These are phyloP conservation scores for Ochotona curzoniae DNA, from an alignment of 2,113 vertebrate genomes.

Conservation along the genomic window DNA sequence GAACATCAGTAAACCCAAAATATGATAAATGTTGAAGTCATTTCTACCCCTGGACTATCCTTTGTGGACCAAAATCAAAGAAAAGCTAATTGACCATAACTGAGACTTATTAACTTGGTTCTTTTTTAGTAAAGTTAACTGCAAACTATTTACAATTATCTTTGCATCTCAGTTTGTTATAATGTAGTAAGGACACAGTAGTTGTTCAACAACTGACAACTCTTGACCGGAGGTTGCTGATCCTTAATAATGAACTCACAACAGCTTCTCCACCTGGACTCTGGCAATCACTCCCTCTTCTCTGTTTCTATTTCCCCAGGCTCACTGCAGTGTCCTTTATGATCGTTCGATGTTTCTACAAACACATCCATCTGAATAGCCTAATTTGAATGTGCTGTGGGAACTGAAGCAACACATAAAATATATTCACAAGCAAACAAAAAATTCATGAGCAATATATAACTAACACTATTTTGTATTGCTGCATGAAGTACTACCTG, in stretches of 20 bases:
- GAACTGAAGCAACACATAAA: not conserved
- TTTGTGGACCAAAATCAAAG: not conserved
- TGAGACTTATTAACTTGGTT: not conserved
- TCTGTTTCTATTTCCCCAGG: not conserved
- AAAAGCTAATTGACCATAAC: not conserved
- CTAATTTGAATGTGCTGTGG: conserved; percentile 11
- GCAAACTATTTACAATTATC: not conserved
- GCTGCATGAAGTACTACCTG: not conserved
- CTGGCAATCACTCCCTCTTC: not conserved
- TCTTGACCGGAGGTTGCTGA: not conserved
- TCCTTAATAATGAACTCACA: not conserved
- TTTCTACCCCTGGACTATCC: not conserved
- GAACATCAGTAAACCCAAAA: not conserved
- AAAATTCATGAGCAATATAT: not conserved
- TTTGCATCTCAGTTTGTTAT: not conserved
- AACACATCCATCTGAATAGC: not conserved
- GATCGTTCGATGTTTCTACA: not conserved
- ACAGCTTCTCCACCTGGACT: not conserved
- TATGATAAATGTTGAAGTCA: not conserved
- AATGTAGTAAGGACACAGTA: not conserved
- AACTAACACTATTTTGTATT: not conserved
- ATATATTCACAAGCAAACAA: conserved; percentile 29
- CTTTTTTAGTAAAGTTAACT: too few species aligned
- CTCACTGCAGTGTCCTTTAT: not conserved
- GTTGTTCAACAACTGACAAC: not conserved